Conservation (phyloP, 2,888 invertebrate species). For the Papilio protenor region DNA sequence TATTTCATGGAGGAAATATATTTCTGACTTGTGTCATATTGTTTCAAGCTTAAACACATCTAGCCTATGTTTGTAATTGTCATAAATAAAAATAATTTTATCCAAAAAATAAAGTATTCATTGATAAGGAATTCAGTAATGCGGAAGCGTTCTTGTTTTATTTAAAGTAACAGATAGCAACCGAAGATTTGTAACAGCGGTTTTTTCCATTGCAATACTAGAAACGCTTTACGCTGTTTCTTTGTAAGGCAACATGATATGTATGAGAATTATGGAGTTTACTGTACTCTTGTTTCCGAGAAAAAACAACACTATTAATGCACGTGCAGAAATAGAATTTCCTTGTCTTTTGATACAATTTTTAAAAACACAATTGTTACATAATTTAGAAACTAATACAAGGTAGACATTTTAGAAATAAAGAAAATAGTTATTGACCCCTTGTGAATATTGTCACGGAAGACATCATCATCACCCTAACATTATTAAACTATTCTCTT, state of each 20-base stretch:
- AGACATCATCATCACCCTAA: neutral
- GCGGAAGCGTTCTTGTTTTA: conserved; percentile 22
- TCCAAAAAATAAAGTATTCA: conserved; percentile 28
- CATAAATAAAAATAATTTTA: neutral
- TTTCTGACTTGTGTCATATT: neutral
- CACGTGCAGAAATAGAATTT: neutral
- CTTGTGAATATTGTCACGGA: no score
- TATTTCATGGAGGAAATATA: no score
- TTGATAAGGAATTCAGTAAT: conserved; percentile 32
- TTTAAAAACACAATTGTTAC: neutral
- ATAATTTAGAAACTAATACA: no score
- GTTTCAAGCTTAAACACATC: neutral
- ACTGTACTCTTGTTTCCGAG: conserved; percentile 29
- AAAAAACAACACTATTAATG: neutral
- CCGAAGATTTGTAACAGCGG: conserved; percentile 18
- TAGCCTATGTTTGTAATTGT: neutral
- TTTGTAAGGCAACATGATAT: conserved; percentile 36
- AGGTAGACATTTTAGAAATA: no score
- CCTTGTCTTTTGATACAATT: neutral
- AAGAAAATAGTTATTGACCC: neutral
- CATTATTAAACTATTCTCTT: no score
- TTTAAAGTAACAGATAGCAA: conserved; percentile 26
- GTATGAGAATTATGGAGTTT: conserved; percentile 15
- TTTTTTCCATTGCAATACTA: conserved; percentile 44
- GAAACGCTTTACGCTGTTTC: conserved; percentile 42